Conservation (phyloP, 2,797 vertebrate genomes). For the Sebastiscus albofasciatus region DNA sequence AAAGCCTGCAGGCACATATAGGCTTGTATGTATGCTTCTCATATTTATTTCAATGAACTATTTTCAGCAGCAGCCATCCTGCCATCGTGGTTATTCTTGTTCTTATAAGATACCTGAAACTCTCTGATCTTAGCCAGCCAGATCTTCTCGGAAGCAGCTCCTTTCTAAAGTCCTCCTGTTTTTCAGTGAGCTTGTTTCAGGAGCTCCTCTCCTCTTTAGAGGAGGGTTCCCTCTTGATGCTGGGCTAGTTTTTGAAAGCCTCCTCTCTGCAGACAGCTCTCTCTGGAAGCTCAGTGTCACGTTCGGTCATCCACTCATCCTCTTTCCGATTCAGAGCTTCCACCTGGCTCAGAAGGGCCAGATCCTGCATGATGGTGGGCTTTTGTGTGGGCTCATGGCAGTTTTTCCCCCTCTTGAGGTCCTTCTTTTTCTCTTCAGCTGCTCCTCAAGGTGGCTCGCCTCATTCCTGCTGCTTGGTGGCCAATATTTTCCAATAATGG, state of each 20-base stretch:
- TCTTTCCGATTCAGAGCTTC: background rate
- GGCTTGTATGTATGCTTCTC: background rate
- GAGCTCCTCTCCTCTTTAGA: constrained; percentile 6
- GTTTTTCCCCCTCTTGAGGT: background rate
- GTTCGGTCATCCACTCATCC: background rate
- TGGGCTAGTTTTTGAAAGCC: background rate
- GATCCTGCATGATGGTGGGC: background rate
- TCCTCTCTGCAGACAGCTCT: background rate
- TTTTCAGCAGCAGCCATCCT: background rate
- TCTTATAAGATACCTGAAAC: background rate
- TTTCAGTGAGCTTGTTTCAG: background rate
- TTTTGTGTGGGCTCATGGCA: background rate
- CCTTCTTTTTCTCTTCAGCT: background rate
- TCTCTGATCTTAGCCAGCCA: background rate
- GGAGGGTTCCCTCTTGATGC: background rate
- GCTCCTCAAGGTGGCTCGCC: background rate
- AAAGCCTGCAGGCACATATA: background rate
- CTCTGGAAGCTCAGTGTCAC: background rate
- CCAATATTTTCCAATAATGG: background rate
- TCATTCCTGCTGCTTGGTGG: background rate
- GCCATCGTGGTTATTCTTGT: background rate
- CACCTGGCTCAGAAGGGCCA: background rate
- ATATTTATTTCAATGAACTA: background rate
- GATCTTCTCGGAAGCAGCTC: background rate
- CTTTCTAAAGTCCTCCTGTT: background rate